These are phyloP conservation scores for Idaea aversata DNA, from an alignment of 2,888 invertebrate genomes.

Conservation along the genomic window DNA sequence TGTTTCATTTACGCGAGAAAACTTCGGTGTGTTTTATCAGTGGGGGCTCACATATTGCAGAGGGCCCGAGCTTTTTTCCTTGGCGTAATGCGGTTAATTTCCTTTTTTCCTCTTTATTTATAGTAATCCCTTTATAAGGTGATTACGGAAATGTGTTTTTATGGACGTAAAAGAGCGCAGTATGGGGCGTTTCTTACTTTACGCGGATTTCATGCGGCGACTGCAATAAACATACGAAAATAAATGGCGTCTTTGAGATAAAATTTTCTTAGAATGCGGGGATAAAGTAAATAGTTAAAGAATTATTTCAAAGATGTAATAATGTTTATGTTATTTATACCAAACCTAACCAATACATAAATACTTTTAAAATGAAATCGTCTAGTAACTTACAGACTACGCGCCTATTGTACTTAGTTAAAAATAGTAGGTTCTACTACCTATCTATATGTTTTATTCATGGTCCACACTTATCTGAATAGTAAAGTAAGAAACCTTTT, in stretches of 20 bases:
- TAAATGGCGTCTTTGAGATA: constrained; percentile 10
- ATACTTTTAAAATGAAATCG: too few species aligned
- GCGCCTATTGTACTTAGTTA: neutral
- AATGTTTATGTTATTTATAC: neutral
- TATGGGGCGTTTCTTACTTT: constrained; percentile 61
- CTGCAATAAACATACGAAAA: constrained; percentile 34
- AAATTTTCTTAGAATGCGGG: constrained; percentile 7
- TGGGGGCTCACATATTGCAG: constrained; percentile 77
- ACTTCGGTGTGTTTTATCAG: constrained; percentile 75
- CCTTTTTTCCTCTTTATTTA: constrained; percentile 80
- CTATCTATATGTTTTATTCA: neutral
- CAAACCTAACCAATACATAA: too few species aligned
- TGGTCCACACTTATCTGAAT: neutral
- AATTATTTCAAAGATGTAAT: neutral
- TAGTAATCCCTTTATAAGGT: constrained; percentile 81
- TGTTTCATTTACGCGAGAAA: constrained; percentile 73
- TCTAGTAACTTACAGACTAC: neutral
- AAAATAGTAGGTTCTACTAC: neutral
- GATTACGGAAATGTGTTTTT: constrained; percentile 81
- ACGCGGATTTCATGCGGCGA: constrained; percentile 38
- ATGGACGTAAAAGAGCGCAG: constrained; percentile 78
- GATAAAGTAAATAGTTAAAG: neutral
- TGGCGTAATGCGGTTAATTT: constrained; percentile 78
- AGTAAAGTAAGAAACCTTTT: neutral
- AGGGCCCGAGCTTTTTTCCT: constrained; percentile 74